Evolutionary conservation across 2,888 invertebrate genomes (phyloP).

Genomic region (Ctena decussata): DNA sequence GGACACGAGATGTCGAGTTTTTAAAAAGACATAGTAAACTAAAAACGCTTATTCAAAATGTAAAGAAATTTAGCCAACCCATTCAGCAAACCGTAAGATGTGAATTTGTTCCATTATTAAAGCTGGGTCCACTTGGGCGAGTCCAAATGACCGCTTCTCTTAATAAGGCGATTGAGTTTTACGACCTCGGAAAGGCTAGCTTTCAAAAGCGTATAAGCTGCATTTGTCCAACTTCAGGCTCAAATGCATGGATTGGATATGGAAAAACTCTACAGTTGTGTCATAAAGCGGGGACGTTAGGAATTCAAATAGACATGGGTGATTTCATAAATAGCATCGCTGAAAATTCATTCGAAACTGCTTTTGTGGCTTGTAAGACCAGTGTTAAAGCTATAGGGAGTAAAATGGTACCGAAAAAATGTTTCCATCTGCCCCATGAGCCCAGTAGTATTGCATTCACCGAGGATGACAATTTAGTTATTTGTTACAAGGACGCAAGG

Average conservation of each 20-base stretch:
- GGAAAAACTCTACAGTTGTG: slow-evolving; percentile 54
- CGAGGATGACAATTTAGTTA: slow-evolving; percentile 37
- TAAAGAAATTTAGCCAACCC: slow-evolving; percentile 30
- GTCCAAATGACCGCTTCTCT: slow-evolving; percentile 37
- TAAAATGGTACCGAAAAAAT: slow-evolving; percentile 32
- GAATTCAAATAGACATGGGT: slow-evolving; percentile 37
- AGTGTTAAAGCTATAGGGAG: slow-evolving; percentile 38
- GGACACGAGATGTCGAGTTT: slow-evolving; percentile 54
- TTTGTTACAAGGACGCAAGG: slow-evolving; percentile 55
- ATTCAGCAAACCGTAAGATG: slow-evolving; percentile 38
- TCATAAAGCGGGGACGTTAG: slow-evolving; percentile 49
- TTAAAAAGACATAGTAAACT: slow-evolving; percentile 36
- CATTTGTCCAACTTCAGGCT: slow-evolving; percentile 42
- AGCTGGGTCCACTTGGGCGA: slow-evolving; percentile 36
- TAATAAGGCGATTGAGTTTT: slow-evolving; percentile 32
- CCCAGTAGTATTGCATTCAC: slow-evolving; percentile 56
- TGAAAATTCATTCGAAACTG: slow-evolving; percentile 39
- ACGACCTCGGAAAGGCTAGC: slow-evolving; percentile 37
- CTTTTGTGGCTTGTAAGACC: slow-evolving; percentile 52
- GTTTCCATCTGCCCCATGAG: slow-evolving; percentile 49
- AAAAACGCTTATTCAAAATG: slow-evolving; percentile 25
- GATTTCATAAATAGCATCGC: slow-evolving; percentile 39
- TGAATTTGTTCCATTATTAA: slow-evolving; percentile 33
- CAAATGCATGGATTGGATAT: slow-evolving; percentile 58
- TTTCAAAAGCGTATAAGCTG: slow-evolving; percentile 39